A percentile compares a stretch with the other conserved stretches of the same genome.
These are phyloP conservation scores for Isurus oxyrinchus DNA, from an alignment of 2,113 vertebrate species.

Conservation along the genomic window DNA sequence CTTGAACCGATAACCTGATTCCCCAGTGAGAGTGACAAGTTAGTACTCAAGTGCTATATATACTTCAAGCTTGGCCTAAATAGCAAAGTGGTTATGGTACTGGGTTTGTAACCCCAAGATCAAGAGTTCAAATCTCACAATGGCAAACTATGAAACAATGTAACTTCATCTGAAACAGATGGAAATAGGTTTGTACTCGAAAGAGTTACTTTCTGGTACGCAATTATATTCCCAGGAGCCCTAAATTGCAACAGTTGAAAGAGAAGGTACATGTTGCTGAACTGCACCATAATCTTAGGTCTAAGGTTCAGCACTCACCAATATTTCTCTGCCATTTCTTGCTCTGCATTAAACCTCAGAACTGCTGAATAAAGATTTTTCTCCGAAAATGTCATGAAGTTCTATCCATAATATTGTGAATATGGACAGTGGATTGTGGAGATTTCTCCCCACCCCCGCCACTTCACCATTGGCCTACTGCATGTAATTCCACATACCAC, in stretches of 20 bases:
- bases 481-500: slow-evolving; percentile 32
- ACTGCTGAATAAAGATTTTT: neutral
- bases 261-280: neutral
- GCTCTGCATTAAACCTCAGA: neutral
- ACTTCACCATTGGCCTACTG: slow-evolving; percentile 41
- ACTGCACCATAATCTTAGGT: neutral
- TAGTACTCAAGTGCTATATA: neutral
- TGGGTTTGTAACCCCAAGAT: too few species aligned
- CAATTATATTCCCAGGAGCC: neutral
- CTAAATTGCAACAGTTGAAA: neutral
- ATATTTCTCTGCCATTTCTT: neutral
- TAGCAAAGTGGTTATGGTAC: too few species aligned
- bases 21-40: neutral
- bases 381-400: neutral
- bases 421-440: neutral
- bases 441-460: neutral
- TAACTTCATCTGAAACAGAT: too few species aligned
- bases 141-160: too few species aligned
- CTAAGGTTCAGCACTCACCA: neutral
- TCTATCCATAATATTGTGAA: neutral
- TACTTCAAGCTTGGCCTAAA: too few species aligned
- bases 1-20: neutral
- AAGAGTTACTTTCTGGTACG: neutral
- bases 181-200: too few species aligned
- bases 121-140: too few species aligned